A percentile compares a stretch with the other conserved stretches of the same genome.
Evolutionary conservation across 37 sponge, comb jelly and placozoan genomes (phyloP).

Genomic region (Haliclona indistincta): DNA sequence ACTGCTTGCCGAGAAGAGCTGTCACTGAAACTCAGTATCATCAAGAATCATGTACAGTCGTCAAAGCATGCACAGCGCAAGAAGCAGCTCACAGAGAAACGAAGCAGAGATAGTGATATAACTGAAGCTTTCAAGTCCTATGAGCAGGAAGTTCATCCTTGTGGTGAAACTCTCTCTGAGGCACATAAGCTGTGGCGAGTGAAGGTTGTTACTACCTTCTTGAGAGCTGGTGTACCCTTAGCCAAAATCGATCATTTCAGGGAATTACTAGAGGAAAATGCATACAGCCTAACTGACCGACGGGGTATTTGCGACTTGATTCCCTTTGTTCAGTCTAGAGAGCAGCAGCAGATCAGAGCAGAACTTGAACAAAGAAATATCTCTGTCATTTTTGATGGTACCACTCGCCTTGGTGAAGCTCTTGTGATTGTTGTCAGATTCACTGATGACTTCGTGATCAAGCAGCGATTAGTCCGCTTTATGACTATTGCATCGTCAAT

Average conservation of each 20-base stretch:
- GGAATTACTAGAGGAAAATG: conserved; percentile 14
- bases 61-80: conserved; percentile 12
- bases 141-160: conserved; percentile 1
- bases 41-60: conserved; percentile 31
- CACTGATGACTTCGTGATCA: conserved; percentile 8
- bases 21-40: conserved; percentile 18
- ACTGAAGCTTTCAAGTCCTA: conserved; percentile 13
- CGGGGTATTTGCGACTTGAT: conserved; percentile 1
- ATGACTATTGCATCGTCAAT: conserved; percentile 13
- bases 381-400: conserved; percentile 63
- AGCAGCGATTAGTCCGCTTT: conserved; percentile 23
- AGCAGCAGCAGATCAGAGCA: conserved; percentile 4
- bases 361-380: conserved; percentile 32
- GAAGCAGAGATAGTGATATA: conserved; percentile 38
- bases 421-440: conserved; percentile 39
- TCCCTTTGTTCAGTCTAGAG: not conserved
- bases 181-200: conserved; percentile 6
- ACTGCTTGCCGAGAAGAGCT: conserved; percentile 43
- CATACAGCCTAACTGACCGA: conserved; percentile 8
- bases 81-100: conserved; percentile 9
- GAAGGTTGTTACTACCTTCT: conserved; percentile 16
- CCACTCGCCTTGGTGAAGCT: conserved; percentile 47
- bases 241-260: conserved; percentile 11
- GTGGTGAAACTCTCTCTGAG: not conserved
- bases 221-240: conserved; percentile 21